Base-by-base conservation (phyloP, 2,888 invertebrate species). In the Pristionchus exspectatus region DNA sequence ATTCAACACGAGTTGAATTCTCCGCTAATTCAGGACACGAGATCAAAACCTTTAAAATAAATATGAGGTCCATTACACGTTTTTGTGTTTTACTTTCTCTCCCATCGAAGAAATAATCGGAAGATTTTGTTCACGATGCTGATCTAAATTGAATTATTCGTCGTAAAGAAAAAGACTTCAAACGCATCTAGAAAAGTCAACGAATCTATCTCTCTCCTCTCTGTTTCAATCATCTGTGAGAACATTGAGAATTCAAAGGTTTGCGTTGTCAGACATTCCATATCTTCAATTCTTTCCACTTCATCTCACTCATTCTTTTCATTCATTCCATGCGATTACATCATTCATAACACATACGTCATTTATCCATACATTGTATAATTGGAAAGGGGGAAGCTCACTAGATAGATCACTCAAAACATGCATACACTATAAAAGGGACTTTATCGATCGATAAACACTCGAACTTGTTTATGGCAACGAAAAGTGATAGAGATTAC, bases 21-120 rank as follows among this genome's bases (percentile, higher is more conserved):
- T 84, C 83, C 5, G 91, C 88, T 9, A 74, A 27, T 83, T 87
- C 88, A 30, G 89, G 88, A 24, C 90, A 91, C n/a, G 91, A 90
- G 10, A 91, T 86, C 33, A 66, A 87, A 24, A 90, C 90, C 90
- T 90, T n/a, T 3, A 24, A 5, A 10, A 56, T 16, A 72, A 69
- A 2, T 33, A 44, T 50, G 9, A 50, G 10, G 9, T 50, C 9
- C 4, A 38, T 38, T 14, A 69, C 21, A 2, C 21, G 3, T 27
- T 2, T 69, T 69, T 44, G n/a, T 74, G 59, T 1, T 30, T 86
- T 9, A 63, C 86, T 27, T 86, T 59, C 38, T 86, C 86, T 86
- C 66, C 86, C 66, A 86, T 86, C 12, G 83, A 83, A 56, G 56
- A 56, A 27, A 14, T 54, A 16, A 56, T 27, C 16, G 83, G 83